These are phyloP conservation scores for Peromyscus nudipes DNA, from an alignment of 2,797 vertebrate species.

Conservation along the genomic window DNA sequence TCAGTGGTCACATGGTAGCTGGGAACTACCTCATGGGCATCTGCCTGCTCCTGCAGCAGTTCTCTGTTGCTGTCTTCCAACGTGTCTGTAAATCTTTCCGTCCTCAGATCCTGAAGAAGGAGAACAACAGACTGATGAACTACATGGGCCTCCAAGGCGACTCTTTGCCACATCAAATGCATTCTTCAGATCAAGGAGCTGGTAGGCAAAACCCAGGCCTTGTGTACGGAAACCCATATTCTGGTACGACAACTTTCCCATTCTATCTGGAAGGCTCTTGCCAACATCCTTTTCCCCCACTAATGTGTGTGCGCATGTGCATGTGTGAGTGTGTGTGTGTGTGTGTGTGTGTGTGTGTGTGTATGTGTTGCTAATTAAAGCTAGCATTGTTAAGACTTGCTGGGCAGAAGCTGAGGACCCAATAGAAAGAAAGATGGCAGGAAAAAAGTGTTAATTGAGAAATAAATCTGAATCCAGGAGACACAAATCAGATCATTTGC, in stretches of 20 bases:
- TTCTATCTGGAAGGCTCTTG: neutral
- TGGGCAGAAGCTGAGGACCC: slow-evolving; percentile 60
- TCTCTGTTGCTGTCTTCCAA: neutral
- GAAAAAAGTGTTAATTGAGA: slow-evolving; percentile 77
- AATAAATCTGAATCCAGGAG: slow-evolving; percentile 78
- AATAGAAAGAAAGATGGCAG: slow-evolving; percentile 76
- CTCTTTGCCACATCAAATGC: neutral
- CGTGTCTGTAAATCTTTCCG: neutral
- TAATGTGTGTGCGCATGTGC: neutral
- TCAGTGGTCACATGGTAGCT: neutral
- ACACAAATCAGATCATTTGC: slow-evolving; percentile 74
- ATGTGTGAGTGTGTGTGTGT: neutral
- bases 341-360: neutral
- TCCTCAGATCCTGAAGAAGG: slow-evolving; percentile 76
- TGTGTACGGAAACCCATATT: slow-evolving; percentile 83
- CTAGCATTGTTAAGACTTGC: slow-evolving; percentile 64
- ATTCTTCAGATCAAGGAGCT: slow-evolving; percentile 2
- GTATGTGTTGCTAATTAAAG: slow-evolving; percentile 71
- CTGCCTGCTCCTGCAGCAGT: neutral
- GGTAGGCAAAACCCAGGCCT: slow-evolving; percentile 36
- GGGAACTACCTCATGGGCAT: neutral
- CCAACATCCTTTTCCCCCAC: neutral
- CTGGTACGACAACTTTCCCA: slow-evolving; percentile 79
- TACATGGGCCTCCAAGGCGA: neutral
- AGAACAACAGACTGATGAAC: slow-evolving; percentile 75